phyloP scores from a whole-genome alignment of 1,140 invertebrate species.

The Trichonephila clavata region DNA sequence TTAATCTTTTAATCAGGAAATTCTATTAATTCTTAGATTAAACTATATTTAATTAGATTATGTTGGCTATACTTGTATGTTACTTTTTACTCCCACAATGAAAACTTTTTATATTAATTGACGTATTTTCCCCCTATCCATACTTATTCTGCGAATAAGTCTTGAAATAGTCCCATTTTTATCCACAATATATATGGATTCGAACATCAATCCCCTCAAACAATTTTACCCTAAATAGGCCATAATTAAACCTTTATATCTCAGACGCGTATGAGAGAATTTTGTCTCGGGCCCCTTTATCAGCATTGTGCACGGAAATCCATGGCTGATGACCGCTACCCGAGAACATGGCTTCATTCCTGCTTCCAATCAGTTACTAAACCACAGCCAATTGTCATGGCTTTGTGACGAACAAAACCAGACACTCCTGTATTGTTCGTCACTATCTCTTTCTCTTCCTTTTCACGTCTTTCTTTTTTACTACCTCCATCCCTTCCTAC shows the following conservation, averaged over 20 bases:
- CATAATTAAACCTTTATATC: neutral
- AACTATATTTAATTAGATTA: no score
- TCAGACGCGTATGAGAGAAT: neutral
- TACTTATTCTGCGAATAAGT: no score
- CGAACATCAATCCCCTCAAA: neutral
- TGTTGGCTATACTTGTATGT: no score
- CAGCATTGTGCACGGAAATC: neutral
- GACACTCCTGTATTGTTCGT: neutral
- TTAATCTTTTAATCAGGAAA: no score
- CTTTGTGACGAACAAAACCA: neutral
- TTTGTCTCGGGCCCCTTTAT: neutral
- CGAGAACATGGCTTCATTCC: neutral
- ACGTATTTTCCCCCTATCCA: no score
- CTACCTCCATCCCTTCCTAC: neutral
- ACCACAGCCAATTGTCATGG: slow-evolving; percentile 8
- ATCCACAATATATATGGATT: no score
- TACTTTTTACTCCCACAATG: no score
- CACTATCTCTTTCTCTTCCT: slow-evolving; percentile 6
- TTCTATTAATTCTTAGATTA: no score
- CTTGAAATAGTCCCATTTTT: no score
- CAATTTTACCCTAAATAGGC: neutral
- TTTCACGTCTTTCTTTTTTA: slow-evolving; percentile 9
- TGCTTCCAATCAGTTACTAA: slow-evolving; percentile 22
- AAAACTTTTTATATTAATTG: no score
- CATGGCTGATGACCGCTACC: neutral